These are phyloP conservation scores for Noctua fimbriata DNA, from an alignment of 2,888 invertebrate genomes.

Conservation along the genomic window DNA sequence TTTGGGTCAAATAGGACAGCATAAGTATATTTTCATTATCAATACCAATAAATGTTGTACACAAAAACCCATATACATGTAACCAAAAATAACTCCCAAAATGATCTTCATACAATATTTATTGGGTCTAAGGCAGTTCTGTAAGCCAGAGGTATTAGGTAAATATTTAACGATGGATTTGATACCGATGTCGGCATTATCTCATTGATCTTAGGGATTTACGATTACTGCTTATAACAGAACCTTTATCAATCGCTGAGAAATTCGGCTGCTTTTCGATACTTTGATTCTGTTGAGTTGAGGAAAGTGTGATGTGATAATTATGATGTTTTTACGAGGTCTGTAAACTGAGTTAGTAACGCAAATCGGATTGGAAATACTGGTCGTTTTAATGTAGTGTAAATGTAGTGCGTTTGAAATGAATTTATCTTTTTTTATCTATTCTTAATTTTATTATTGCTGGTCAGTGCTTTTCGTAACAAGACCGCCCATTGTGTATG, in stretches of 20 bases:
- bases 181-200: slow-evolving; percentile 52
- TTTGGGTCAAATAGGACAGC: too few species aligned
- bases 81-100: slow-evolving; percentile 18
- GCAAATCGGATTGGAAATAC: not conserved
- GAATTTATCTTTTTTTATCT: not conserved
- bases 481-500: not conserved
- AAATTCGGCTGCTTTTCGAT: slow-evolving; percentile 14
- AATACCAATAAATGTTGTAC: not conserved
- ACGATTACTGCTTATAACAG: slow-evolving; percentile 48
- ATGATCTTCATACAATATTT: slow-evolving; percentile 51
- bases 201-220: slow-evolving; percentile 58
- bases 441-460: not conserved
- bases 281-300: slow-evolving; percentile 16
- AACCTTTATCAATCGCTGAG: slow-evolving; percentile 27
- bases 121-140: slow-evolving; percentile 33
- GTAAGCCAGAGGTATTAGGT: slow-evolving; percentile 47
- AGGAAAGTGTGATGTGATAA: not conserved
- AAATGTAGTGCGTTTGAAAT: not conserved
- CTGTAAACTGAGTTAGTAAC: not conserved
- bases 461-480: not conserved
- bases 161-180: slow-evolving; percentile 61
- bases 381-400: not conserved
- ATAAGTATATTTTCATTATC: not conserved
- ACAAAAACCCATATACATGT: not conserved
- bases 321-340: not conserved